Evolutionary conservation across 2,113 vertebrate genomes (phyloP).

Genomic region (Himantopus leucocephalus): DNA sequence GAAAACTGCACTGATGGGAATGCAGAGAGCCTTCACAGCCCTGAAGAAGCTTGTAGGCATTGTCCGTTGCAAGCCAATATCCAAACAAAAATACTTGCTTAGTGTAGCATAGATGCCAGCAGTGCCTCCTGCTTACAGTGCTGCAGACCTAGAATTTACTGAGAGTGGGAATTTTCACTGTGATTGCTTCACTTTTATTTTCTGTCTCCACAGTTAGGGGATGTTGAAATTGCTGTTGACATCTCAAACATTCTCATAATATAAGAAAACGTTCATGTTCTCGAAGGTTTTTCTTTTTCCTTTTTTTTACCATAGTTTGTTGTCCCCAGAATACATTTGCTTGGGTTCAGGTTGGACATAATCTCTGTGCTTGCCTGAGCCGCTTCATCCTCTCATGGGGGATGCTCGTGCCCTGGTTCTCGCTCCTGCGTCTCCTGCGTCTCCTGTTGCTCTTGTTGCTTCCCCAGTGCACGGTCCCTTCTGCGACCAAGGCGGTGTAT

Average conservation of each 20-base stretch:
- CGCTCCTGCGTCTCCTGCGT: neutral
- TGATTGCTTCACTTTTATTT: neutral
- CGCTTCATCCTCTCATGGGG: neutral
- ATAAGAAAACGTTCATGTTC: neutral
- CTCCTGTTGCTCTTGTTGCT: neutral
- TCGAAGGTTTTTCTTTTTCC: neutral
- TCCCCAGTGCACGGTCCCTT: fast-evolving
- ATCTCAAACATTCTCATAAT: neutral
- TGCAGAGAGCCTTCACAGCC: neutral
- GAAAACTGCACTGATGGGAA: neutral
- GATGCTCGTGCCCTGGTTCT: neutral
- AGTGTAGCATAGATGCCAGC: neutral
- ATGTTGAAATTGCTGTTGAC: neutral
- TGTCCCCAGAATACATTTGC: neutral
- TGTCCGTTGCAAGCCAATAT: neutral
- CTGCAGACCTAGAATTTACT: neutral
- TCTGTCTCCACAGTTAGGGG: neutral
- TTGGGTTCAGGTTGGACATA: neutral
- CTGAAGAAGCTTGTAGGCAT: neutral
- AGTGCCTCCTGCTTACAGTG: neutral
- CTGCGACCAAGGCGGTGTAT: neutral
- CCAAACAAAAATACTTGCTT: neutral
- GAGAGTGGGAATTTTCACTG: neutral
- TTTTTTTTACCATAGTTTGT: neutral
- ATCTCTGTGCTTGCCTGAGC: neutral